Conservation (phyloP, 2,888 invertebrate species). For the Spicauda simplicius region DNA sequence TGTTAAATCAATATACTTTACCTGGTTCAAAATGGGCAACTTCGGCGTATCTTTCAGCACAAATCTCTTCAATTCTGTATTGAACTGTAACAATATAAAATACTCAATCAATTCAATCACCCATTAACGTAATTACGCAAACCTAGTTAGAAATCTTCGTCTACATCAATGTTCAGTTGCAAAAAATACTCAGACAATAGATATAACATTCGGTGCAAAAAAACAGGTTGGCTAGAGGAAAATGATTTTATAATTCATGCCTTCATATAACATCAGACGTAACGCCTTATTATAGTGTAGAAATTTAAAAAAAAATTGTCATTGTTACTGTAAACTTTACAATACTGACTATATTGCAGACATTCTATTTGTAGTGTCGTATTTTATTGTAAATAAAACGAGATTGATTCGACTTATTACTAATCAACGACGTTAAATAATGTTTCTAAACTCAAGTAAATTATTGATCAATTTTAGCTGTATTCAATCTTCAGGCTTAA, state of each 20-base stretch:
- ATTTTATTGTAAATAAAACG: too few relatives aligned
- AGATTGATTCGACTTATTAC: background rate
- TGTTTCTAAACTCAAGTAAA: background rate
- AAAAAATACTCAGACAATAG: background rate
- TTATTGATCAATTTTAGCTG: background rate
- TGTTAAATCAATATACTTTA: conserved; percentile 65
- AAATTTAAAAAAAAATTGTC: background rate
- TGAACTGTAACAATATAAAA: conserved; percentile 66
- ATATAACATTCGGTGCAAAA: background rate
- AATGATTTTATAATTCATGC: conserved; percentile 1
- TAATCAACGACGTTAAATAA: background rate
- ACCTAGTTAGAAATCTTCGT: background rate
- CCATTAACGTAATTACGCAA: background rate
- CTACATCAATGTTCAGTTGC: background rate
- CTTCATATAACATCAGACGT: background rate
- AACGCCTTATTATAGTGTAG: background rate
- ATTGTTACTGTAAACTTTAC: too few relatives aligned
- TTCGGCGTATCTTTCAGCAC: conserved; percentile 65
- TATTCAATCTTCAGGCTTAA: conserved; percentile 68
- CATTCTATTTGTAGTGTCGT: too few relatives aligned
- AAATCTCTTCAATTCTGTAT: conserved; percentile 53
- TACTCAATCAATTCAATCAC: background rate
- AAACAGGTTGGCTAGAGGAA: conserved; percentile 13
- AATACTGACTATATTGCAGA: too few relatives aligned
- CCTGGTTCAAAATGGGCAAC: conserved; percentile 49